These are phyloP conservation scores for Muricea muricata DNA, from an alignment of 92 coral and sea anemone species.

Conservation along the genomic window DNA sequence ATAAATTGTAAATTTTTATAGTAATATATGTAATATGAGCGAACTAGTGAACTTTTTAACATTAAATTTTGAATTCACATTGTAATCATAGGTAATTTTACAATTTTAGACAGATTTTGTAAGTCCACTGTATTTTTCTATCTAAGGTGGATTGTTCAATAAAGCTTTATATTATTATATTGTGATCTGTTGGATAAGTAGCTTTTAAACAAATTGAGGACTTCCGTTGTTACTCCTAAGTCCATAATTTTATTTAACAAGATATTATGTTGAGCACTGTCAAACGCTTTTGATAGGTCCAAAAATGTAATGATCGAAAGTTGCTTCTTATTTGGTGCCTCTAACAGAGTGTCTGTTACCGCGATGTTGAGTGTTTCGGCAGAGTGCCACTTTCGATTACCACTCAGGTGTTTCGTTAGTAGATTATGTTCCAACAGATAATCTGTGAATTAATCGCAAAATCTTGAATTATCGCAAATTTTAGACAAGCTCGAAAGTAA, in stretches of 20 bases:
- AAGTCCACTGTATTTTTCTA: too few species aligned
- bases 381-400: conserved; percentile 35
- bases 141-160: too few species aligned
- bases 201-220: conserved; percentile 45
- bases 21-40: too few species aligned
- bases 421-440: not conserved
- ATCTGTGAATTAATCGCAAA: conserved; percentile 4
- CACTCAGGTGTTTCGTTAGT: conserved; percentile 32
- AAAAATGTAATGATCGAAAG: not conserved
- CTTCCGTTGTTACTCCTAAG: conserved; percentile 33
- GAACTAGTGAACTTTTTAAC: too few species aligned
- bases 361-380: conserved; percentile 28
- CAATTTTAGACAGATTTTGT: too few species aligned
- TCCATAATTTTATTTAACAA: conserved; percentile 22
- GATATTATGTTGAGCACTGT: conserved; percentile 24
- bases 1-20: too few species aligned
- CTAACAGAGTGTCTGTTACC: conserved; percentile 20
- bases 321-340: conserved; percentile 44
- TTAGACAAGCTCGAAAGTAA: not conserved
- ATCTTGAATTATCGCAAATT: not conserved
- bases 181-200: conserved; percentile 23
- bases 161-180: too few species aligned
- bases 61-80: too few species aligned
- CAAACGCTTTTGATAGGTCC: conserved; percentile 2
- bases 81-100: too few species aligned